Evolutionary conservation across 1,140 invertebrate genomes (phyloP).

Genomic region (Hypothenemus hampei): DNA sequence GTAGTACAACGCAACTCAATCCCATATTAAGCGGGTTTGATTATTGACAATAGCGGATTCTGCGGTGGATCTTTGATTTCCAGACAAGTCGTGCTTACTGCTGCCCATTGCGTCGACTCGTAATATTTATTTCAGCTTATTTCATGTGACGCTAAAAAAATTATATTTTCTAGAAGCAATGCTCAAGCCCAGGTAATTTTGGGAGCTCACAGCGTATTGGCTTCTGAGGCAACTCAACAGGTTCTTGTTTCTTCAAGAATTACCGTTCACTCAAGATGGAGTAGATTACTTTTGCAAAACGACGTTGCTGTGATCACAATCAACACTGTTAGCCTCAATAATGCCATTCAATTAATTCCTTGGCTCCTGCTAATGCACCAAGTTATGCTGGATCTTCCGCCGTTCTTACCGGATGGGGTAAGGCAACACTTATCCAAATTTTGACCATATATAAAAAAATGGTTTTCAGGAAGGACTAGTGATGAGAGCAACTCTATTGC

Average conservation of each 20-base stretch:
- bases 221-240: slow-evolving; percentile 8
- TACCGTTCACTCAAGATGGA: slow-evolving; percentile 7
- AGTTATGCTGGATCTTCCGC: slow-evolving; percentile 15
- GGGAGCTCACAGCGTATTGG: slow-evolving; percentile 11
- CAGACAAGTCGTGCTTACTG: slow-evolving; percentile 5
- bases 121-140: background rate
- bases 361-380: slow-evolving; percentile 14
- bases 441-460: background rate
- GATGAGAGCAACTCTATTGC: slow-evolving; percentile 11
- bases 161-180: background rate
- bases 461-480: slow-evolving; percentile 7
- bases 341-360: background rate
- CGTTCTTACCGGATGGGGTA: slow-evolving; percentile 19
- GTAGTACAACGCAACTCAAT: slow-evolving; percentile 2
- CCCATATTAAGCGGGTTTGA: slow-evolving; percentile 17
- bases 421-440: background rate
- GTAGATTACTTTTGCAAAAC: background rate
- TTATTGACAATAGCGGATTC: slow-evolving; percentile 20
- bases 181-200: slow-evolving; percentile 2
- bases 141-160: background rate
- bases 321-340: background rate
- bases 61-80: slow-evolving; percentile 23
- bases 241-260: background rate
- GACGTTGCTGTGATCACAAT: slow-evolving; percentile 13
- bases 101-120: slow-evolving; percentile 15